Base-by-base conservation (phyloP, 2,888 invertebrate species). In the Epistrophe grossulariae region DNA sequence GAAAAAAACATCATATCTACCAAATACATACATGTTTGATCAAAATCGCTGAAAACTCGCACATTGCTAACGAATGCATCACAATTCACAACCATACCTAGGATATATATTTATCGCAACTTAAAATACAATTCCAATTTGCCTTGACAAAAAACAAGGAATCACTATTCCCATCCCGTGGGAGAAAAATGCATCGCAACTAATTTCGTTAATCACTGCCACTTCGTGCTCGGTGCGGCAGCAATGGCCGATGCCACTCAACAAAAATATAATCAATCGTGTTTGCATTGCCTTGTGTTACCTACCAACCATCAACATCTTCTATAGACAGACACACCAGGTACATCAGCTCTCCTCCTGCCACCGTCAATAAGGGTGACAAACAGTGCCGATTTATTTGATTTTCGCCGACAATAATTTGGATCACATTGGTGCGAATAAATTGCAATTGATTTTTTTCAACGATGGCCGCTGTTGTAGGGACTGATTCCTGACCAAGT, bases 381-480 rank as follows among this genome's bases (percentile, higher is more conserved):
- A 87, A 87, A 87, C 87, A 83, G 71, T 79, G 87, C 87, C 87
- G 87, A 87, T 87, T 79, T 66, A 83, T 87, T 87, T 87, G 87
- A 87, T 87, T 87, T 70, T 87, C 59, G 87, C 87, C 87, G 87
- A 83, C 83, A 87, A 87, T 87, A 87, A 87, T 87, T 83, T 83
- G 87, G 87, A 83, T 87, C 87, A 83, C 87, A 87, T 87, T 87
- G 87, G 87, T 87, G 87, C 87, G 79, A 83, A 87, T 83, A 87
- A 55, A 87, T 87, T 87, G 83, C 87, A 87, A 87, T 87, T 87
- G 87, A 87, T 87, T 87, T 87, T 68, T 87, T 87, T 83, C 71
- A 79, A 50, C 40, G 55, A 28, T 28, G 70, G 38, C n/a, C 76
- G 19, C 10, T 72, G 45, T 35, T 19, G 57, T 9, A 35, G 17